Conservation (phyloP, 2,113 vertebrate genomes). For the Vulpes vulpes region DNA sequence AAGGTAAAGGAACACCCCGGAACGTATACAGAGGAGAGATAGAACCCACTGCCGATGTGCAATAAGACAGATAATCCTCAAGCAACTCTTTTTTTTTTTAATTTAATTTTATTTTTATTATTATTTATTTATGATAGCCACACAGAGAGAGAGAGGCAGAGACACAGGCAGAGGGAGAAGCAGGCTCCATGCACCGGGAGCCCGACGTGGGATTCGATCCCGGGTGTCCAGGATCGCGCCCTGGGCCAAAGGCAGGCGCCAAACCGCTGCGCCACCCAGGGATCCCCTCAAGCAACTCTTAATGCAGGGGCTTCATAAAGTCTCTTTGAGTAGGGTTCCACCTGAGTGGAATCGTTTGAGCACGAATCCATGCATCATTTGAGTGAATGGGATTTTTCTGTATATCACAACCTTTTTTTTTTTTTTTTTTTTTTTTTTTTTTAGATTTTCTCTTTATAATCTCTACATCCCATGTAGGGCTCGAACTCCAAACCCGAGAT, state of each 20-base stretch:
- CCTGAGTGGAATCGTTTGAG: not conserved
- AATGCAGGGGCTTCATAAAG: not conserved
- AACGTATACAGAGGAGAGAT: not conserved
- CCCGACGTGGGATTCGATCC: no score
- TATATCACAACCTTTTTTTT: not conserved
- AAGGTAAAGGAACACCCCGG: not conserved
- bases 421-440: not conserved
- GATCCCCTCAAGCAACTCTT: not conserved
- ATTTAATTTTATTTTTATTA: no score
- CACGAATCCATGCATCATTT: not conserved
- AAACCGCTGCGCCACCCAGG: no score
- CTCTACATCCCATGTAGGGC: not conserved
- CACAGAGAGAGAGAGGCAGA: no score
- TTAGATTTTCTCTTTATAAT: not conserved
- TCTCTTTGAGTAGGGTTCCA: slow-evolving; percentile 44
- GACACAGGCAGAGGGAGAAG: no score
- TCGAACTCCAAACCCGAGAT: not conserved
- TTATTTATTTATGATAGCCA: no score
- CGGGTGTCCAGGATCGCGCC: no score
- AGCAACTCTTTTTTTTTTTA: not conserved
- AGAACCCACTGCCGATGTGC: not conserved
- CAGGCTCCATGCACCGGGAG: no score
- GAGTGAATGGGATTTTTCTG: slow-evolving; percentile 36
- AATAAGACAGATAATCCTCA: not conserved
- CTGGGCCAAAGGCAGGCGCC: no score